Base-by-base conservation (phyloP, 2,113 vertebrate species). In the Micromys minutus region DNA sequence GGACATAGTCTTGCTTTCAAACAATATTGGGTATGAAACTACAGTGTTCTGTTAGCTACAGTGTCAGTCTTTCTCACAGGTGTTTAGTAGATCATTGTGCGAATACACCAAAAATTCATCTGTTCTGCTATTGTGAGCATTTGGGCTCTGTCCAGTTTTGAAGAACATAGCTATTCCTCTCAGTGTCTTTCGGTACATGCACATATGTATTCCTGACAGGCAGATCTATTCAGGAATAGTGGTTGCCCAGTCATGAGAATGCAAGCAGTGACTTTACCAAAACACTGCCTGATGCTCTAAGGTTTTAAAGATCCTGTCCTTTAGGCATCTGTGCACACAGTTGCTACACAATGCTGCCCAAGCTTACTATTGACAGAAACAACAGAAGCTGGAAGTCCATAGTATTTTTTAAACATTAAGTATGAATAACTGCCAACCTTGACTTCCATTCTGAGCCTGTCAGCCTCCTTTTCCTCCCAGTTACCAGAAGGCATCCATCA, bases 361-460 rank as follows among this genome's bases (percentile, higher is more conserved):
- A 15, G 1, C 31, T 81, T 84, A 24, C 36, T 93, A n/a, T 80
- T 84, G 59, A 94, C 61, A 90, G 61, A 90, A 77, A 65, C 13
- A 87, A 42, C 42, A 83, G 84, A 94, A 89, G 61, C 57, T 65
- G 72, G 63, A 89, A 36, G 42, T 77, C 67, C 75, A 26, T 47
- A 61, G 26, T 31, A n/a, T 94, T 95, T 96, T 93, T 59, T 57
- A 90, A 76, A 81, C 79, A 19, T 36, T 76, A 65, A 45, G 47
- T 76, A 39, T 47, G 77, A 69, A 11, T 42, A 81, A 36, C 86
- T n/a, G 12, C 45, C 72, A 47, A 0, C 52, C n/a, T 55, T 31
- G 76, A 80, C 57, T 63, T 85, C 65, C 84, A 10, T 15, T 16
- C 81, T 22, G 1, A 80, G 19, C 24, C 63, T 24, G 24, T 36